phyloP scores from a whole-genome alignment of 2,113 vertebrate species.

The Ellobius talpinus region DNA sequence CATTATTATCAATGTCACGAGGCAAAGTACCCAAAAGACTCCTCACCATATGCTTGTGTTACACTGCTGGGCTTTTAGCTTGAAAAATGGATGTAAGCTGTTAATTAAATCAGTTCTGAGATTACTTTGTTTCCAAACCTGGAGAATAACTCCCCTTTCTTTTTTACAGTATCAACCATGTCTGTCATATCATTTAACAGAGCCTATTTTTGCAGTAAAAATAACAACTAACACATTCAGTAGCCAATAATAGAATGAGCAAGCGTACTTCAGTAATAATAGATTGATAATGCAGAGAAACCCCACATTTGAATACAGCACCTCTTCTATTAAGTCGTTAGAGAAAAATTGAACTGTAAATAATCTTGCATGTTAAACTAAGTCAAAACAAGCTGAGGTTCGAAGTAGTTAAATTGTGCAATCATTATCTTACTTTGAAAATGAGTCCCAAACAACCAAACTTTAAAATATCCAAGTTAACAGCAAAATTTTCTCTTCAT shows the following conservation, averaged over 20 bases:
- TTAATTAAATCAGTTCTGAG: neutral
- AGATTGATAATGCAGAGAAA: slow-evolving; percentile 16
- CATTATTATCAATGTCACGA: no score
- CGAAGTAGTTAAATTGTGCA: neutral
- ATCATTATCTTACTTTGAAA: neutral
- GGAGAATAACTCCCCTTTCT: neutral
- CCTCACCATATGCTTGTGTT: neutral
- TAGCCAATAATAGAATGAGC: neutral
- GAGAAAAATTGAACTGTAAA: slow-evolving; percentile 1
- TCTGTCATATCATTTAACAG: neutral
- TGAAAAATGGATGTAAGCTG: neutral
- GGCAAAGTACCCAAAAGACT: no score
- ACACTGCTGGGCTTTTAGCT: neutral
- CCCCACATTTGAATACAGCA: neutral
- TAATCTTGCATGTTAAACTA: neutral
- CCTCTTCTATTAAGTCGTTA: neutral
- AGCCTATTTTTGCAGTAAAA: neutral
- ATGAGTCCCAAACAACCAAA: neutral
- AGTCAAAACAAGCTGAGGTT: slow-evolving; percentile 38
- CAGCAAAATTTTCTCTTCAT: neutral
- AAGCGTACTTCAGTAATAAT: slow-evolving; percentile 1
- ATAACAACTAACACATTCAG: neutral
- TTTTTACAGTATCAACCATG: neutral
- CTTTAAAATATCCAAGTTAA: slow-evolving; percentile 2
- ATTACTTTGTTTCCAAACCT: neutral